Evolutionary conservation across 53 echinoderm and acorn worm species (phyloP).

Genomic region (Actinopyga echinites): DNA sequence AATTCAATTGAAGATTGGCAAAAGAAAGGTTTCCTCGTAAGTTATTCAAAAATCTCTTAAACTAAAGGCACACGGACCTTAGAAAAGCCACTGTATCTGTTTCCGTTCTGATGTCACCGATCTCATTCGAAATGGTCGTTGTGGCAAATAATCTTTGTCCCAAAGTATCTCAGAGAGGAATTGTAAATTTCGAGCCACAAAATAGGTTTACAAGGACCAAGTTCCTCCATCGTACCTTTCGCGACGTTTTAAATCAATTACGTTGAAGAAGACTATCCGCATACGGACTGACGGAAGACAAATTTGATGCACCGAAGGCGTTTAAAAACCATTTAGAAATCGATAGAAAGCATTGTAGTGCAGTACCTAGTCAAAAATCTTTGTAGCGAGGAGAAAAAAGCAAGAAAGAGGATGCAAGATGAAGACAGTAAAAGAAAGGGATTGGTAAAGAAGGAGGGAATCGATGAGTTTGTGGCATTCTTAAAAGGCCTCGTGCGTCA

Average conservation of each 20-base stretch:
- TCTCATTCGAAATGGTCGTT: too few species aligned
- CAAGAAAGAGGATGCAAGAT: background rate
- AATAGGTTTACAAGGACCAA: constrained; percentile 29
- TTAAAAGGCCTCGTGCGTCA: constrained; percentile 10
- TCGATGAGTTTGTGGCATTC: constrained; percentile 1
- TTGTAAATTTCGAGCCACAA: constrained; percentile 14
- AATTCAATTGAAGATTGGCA: too few species aligned
- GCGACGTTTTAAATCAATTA: constrained; percentile 29
- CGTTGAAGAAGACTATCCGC: background rate
- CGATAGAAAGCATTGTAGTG: constrained; percentile 4
- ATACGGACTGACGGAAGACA: background rate
- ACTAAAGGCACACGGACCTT: too few species aligned
- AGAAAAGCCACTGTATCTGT: too few species aligned
- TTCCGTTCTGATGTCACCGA: too few species aligned
- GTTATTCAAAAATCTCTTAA: too few species aligned
- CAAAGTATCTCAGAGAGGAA: constrained; percentile 4
- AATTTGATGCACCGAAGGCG: constrained; percentile 25
- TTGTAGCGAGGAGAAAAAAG: background rate
- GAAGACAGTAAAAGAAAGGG: background rate
- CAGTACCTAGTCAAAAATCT: background rate
- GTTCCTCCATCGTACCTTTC: background rate
- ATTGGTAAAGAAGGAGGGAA: background rate
- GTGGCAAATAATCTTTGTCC: constrained; percentile 13
- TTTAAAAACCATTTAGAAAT: constrained; percentile 37
- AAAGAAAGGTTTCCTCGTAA: too few species aligned